These are phyloP conservation scores for Stenolophus ochropezus DNA, from an alignment of 2,888 invertebrate species.

Conservation along the genomic window DNA sequence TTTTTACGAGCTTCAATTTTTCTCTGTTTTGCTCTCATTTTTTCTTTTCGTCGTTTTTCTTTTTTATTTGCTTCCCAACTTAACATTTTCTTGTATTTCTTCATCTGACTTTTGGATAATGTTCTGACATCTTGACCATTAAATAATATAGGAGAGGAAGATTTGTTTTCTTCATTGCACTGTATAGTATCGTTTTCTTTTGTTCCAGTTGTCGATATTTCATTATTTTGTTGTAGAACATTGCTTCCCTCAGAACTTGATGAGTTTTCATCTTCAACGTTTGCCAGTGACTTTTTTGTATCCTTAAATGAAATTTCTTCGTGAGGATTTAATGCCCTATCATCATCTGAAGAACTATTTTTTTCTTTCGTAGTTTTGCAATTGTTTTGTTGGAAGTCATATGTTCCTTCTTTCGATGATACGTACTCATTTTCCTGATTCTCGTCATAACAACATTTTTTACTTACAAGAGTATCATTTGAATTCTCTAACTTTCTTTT, in stretches of 20 bases:
- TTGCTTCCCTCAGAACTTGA: neutral
- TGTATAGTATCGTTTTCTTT: neutral
- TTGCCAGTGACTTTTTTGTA: too few relatives aligned
- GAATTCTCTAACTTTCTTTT: neutral
- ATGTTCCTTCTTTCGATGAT: neutral
- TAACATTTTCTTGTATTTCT: constrained; percentile 77
- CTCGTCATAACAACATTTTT: neutral
- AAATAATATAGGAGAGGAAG: constrained; percentile 63
- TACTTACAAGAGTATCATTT: constrained; percentile 14
- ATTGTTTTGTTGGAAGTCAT: neutral
- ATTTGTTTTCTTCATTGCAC: constrained; percentile 7
- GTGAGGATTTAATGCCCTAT: too few relatives aligned
- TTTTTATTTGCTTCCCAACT: constrained; percentile 84
- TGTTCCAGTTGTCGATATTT: neutral
- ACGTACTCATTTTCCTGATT: neutral
- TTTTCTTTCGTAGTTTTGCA: too few relatives aligned
- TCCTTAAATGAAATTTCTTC: too few relatives aligned
- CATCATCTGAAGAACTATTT: too few relatives aligned
- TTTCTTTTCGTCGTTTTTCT: constrained; percentile 83
- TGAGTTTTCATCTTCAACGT: neutral
- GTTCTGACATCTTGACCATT: constrained; percentile 71
- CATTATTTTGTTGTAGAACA: too few relatives aligned
- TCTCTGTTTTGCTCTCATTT: constrained; percentile 82
- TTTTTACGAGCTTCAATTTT: constrained; percentile 81
- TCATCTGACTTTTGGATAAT: constrained; percentile 71